These are phyloP conservation scores for Sparus aurata DNA, from an alignment of 2,797 vertebrate species.

Conservation along the genomic window DNA sequence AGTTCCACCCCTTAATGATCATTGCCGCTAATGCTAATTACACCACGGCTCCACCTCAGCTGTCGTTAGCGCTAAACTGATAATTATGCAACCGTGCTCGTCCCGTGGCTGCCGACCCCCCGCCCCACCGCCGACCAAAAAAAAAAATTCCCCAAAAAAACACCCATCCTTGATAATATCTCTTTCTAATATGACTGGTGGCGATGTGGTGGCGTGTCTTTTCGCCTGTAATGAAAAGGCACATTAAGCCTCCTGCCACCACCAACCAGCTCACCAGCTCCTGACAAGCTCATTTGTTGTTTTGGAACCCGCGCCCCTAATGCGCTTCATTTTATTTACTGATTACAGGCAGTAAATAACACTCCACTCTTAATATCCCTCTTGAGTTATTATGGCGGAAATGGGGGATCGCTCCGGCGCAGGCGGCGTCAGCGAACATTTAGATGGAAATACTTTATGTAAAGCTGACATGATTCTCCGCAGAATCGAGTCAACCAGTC, in stretches of 20 bases:
- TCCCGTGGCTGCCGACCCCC: conserved; percentile 62
- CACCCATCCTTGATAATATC: conserved; percentile 49
- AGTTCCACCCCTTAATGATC: conserved; percentile 84
- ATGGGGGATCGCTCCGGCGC: conserved; percentile 47
- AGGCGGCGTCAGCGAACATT: conserved; percentile 57
- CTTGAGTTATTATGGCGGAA: conserved; percentile 67
- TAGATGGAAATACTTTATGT: conserved; percentile 68
- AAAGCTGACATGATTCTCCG: conserved; percentile 73
- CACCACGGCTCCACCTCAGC: conserved; percentile 77
- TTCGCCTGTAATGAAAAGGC: conserved; percentile 50
- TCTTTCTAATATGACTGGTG: conserved; percentile 43
- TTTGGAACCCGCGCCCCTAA: conserved; percentile 71
- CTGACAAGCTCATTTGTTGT: conserved; percentile 79
- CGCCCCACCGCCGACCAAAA: conserved; percentile 36
- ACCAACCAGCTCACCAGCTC: conserved; percentile 51
- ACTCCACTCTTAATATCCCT: conserved; percentile 69
- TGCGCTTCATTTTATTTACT: conserved; percentile 77
- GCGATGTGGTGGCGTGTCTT: conserved; percentile 22
- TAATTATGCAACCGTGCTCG: conserved; percentile 72
- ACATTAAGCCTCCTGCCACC: conserved; percentile 56
- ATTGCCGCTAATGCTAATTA: conserved; percentile 85
- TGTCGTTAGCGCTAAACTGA: conserved; percentile 74
- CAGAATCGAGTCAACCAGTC: conserved; percentile 60
- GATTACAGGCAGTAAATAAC: conserved; percentile 78
- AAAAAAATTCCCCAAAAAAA: background rate